These are phyloP conservation scores for Tiliqua scincoides DNA, from an alignment of 2,113 vertebrate genomes.

Conservation along the genomic window DNA sequence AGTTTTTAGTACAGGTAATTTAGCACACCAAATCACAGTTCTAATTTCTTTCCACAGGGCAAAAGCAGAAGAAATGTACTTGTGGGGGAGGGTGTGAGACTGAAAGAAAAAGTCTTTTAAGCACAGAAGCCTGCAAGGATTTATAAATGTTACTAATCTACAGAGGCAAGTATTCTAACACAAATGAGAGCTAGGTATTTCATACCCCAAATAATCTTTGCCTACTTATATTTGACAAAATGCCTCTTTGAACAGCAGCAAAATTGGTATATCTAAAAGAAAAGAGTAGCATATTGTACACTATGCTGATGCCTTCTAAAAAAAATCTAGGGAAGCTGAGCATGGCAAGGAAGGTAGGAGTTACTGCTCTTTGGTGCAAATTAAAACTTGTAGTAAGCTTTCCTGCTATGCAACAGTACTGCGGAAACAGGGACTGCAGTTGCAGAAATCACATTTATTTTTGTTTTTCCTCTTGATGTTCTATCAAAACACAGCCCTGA, in stretches of 20 bases:
- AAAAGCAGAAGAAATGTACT: constrained; percentile 12
- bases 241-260: background rate
- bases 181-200: rapidly evolving
- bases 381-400: too few relatives aligned
- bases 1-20: constrained; percentile 65
- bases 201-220: constrained; percentile 2
- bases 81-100: background rate
- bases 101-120: constrained; percentile 23
- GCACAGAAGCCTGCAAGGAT: constrained; percentile 1
- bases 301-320: background rate
- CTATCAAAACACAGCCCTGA: background rate
- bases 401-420: background rate
- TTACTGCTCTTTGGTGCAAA: too few relatives aligned
- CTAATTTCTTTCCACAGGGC: constrained; percentile 43
- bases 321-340: too few relatives aligned
- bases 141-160: constrained; percentile 11
- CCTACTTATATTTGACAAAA: background rate
- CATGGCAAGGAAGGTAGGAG: too few relatives aligned
- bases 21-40: constrained; percentile 61
- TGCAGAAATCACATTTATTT: background rate
- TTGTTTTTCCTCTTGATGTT: background rate
- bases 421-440: background rate
- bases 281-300: background rate
- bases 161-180: background rate
- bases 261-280: constrained; percentile 23